phyloP scores from a whole-genome alignment of 92 coral and sea anemone genomes.

The Parazoanthus atlanticus region DNA sequence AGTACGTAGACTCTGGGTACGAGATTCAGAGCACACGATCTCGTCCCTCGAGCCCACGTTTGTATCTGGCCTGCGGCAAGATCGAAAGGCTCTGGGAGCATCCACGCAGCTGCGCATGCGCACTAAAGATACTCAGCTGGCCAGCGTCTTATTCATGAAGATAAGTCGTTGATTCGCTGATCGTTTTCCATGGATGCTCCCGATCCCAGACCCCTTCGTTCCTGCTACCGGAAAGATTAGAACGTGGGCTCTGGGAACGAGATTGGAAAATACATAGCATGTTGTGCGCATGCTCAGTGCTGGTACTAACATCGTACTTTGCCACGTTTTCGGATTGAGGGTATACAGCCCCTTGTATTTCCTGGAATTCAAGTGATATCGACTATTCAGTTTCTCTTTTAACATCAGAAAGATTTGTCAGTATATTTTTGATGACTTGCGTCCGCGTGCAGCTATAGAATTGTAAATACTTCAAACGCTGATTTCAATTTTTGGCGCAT shows the following conservation, averaged over 20 bases:
- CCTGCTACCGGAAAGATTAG: background rate
- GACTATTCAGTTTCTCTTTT: background rate
- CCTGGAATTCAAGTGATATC: conserved; percentile 38
- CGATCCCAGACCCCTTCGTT: background rate
- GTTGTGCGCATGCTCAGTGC: conserved; percentile 38
- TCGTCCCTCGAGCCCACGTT: conserved; percentile 31
- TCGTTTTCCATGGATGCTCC: background rate
- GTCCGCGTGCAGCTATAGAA: too few relatives aligned
- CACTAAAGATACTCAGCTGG: background rate
- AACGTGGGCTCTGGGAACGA: conserved; percentile 30
- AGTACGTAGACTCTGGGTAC: conserved; percentile 21
- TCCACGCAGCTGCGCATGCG: conserved; percentile 38
- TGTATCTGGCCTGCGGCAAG: background rate
- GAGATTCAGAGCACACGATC: background rate
- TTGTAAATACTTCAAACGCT: too few relatives aligned
- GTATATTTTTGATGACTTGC: too few relatives aligned
- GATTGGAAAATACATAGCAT: background rate
- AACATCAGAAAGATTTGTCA: background rate
- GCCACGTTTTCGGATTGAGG: conserved; percentile 35
- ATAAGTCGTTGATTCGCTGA: background rate
- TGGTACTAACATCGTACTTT: conserved; percentile 38
- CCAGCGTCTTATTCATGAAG: background rate
- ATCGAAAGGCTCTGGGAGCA: conserved; percentile 2
- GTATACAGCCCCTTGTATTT: conserved; percentile 28
- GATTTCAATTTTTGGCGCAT: too few relatives aligned